Conservation (phyloP, 2,888 invertebrate species). For the Anagyrus pseudococci region DNA sequence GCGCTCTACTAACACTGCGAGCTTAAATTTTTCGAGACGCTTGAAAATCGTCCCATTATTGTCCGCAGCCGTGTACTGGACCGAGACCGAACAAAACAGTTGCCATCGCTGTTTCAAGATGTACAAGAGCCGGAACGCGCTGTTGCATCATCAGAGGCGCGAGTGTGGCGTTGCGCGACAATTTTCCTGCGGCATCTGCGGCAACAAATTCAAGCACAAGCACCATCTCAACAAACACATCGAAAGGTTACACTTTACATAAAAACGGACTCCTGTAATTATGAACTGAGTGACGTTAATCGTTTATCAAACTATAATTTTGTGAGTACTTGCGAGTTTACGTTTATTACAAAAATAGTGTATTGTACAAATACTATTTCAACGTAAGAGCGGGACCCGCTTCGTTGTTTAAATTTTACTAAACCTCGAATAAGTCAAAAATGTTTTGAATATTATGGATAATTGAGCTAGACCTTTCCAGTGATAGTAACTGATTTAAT, state of each 20-base stretch:
- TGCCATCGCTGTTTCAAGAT: conserved; percentile 55
- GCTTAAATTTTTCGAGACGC: too few relatives aligned
- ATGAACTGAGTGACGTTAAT: too few relatives aligned
- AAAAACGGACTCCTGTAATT: background rate
- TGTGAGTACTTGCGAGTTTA: too few relatives aligned
- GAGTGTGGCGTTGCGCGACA: conserved; percentile 57
- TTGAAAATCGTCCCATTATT: too few relatives aligned
- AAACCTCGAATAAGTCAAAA: too few relatives aligned
- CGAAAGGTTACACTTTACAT: conserved; percentile 38
- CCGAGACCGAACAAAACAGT: conserved; percentile 45
- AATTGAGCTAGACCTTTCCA: too few relatives aligned
- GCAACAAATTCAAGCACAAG: conserved; percentile 54
- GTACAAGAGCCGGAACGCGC: conserved; percentile 56
- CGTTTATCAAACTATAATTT: too few relatives aligned
- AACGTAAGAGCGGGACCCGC: background rate
- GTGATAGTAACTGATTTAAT: too few relatives aligned
- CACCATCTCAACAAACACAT: conserved; percentile 52
- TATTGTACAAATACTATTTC: background rate
- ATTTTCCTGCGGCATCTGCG: conserved; percentile 56
- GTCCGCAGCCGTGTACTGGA: conserved; percentile 34
- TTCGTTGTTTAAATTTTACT: too few relatives aligned
- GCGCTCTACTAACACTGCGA: too few relatives aligned
- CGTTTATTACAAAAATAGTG: too few relatives aligned
- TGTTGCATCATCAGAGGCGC: conserved; percentile 52
- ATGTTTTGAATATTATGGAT: too few relatives aligned